Percentiles rank a stretch among this genome's conserved stretches.
Conservation (phyloP, 1,140 invertebrate genomes). For the Plodia interpunctella region DNA sequence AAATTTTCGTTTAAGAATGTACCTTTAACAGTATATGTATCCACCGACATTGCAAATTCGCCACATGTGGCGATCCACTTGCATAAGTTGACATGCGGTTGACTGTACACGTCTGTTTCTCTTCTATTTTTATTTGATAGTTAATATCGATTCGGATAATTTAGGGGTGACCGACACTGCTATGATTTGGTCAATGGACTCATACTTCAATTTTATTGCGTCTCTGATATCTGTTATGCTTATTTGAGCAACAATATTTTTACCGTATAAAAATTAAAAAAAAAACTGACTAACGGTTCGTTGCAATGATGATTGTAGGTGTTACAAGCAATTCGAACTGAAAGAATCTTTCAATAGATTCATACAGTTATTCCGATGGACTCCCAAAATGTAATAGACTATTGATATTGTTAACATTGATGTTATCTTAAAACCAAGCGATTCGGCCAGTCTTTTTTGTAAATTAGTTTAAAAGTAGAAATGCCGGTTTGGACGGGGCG, state of each 20-base stretch:
- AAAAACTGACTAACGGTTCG: too few relatives aligned
- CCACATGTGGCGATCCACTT: too few relatives aligned
- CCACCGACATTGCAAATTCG: too few relatives aligned
- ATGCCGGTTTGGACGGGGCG: neutral
- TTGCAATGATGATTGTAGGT: too few relatives aligned
- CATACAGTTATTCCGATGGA: neutral
- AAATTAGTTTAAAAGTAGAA: constrained; percentile 4
- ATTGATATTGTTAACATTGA: neutral
- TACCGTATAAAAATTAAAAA: too few relatives aligned
- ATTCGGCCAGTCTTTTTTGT: neutral
- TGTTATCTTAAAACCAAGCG: neutral
- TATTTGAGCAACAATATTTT: too few relatives aligned
- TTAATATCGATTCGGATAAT: neutral
- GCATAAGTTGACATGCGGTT: too few relatives aligned
- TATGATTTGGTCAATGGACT: neutral
- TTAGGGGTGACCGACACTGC: neutral
- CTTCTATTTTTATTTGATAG: neutral
- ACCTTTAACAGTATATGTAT: too few relatives aligned
- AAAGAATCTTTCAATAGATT: neutral
- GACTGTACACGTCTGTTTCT: too few relatives aligned
- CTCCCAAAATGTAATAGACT: neutral
- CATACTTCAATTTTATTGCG: neutral
- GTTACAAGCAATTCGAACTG: too few relatives aligned
- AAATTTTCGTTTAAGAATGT: too few relatives aligned
- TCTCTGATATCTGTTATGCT: neutral